Evolutionary conservation across 2,113 vertebrate species (phyloP).

Genomic region (Rhinogobius similis): DNA sequence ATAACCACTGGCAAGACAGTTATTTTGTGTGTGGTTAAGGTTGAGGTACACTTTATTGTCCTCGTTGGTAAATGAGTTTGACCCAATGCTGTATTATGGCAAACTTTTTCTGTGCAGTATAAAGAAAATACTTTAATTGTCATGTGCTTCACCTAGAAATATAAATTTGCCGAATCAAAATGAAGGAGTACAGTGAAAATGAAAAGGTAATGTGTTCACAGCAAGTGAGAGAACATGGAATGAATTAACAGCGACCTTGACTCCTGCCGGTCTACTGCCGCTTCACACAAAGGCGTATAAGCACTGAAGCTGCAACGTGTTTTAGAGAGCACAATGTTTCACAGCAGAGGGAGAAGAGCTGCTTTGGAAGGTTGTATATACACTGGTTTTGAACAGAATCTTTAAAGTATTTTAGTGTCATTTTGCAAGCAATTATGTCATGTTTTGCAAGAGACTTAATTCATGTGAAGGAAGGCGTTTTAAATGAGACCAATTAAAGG

Average conservation of each 20-base stretch:
- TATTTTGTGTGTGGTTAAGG: too few species aligned
- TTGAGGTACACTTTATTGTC: too few species aligned
- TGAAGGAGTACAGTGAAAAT: not conserved
- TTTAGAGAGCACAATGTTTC: slow-evolving; percentile 35
- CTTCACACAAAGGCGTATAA: slow-evolving; percentile 6
- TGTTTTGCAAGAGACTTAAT: too few species aligned
- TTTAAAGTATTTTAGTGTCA: not conserved
- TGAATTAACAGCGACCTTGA: slow-evolving; percentile 51
- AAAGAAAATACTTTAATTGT: not conserved
- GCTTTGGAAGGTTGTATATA: slow-evolving; percentile 5
- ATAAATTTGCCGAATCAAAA: not conserved
- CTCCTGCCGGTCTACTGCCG: slow-evolving; percentile 12
- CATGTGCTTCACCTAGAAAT: not conserved
- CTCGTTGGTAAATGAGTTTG: too few species aligned
- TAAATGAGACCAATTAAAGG: not conserved
- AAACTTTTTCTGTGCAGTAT: not conserved
- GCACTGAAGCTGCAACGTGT: slow-evolving; percentile 22
- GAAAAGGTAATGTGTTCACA: not conserved
- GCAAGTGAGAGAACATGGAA: not conserved
- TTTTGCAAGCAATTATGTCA: too few species aligned
- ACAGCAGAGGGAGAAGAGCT: slow-evolving; percentile 14
- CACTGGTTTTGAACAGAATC: not conserved
- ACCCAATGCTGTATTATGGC: not conserved
- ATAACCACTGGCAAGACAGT: not conserved
- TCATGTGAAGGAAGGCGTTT: not conserved